Evolutionary conservation across 2,797 vertebrate species (phyloP).

Genomic region (Epinephelus awoara): DNA sequence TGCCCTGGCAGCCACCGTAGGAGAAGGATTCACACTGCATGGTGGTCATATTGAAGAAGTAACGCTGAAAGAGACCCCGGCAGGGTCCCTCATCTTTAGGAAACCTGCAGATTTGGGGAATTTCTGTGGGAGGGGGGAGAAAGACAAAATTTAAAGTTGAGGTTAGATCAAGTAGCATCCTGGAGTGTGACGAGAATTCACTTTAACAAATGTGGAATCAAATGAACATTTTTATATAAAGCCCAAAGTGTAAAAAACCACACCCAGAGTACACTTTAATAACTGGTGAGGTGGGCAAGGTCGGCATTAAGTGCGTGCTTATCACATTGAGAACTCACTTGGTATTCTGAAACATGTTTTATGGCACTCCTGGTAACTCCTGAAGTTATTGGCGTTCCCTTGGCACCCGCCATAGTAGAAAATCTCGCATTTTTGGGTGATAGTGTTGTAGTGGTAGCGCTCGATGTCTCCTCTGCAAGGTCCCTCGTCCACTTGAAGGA

Average conservation of each 20-base stretch:
- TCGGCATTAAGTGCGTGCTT: neutral
- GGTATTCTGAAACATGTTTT: constrained; percentile 90
- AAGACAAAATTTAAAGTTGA: neutral
- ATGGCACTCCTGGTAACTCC: constrained; percentile 85
- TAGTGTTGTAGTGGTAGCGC: constrained; percentile 91
- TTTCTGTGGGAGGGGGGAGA: constrained; percentile 80
- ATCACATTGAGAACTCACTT: constrained; percentile 84
- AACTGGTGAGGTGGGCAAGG: neutral
- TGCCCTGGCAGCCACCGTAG: constrained; percentile 88
- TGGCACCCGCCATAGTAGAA: constrained; percentile 92
- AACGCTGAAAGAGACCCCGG: constrained; percentile 77
- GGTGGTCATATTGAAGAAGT: constrained; percentile 92
- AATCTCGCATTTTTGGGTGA: constrained; percentile 88
- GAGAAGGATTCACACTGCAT: constrained; percentile 91
- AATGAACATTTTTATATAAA: neutral
- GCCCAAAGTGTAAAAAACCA: neutral
- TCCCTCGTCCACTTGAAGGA: constrained; percentile 87
- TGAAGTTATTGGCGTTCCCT: constrained; percentile 94
- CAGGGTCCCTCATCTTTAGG: constrained; percentile 84
- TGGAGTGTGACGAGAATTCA: no score
- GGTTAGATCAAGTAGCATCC: neutral
- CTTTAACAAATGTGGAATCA: neutral
- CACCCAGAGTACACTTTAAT: neutral
- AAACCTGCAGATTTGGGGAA: constrained; percentile 90
- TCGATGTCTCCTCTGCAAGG: constrained; percentile 83